These are phyloP conservation scores for Melinaea menophilus DNA, from an alignment of 2,888 invertebrate genomes.

Conservation along the genomic window DNA sequence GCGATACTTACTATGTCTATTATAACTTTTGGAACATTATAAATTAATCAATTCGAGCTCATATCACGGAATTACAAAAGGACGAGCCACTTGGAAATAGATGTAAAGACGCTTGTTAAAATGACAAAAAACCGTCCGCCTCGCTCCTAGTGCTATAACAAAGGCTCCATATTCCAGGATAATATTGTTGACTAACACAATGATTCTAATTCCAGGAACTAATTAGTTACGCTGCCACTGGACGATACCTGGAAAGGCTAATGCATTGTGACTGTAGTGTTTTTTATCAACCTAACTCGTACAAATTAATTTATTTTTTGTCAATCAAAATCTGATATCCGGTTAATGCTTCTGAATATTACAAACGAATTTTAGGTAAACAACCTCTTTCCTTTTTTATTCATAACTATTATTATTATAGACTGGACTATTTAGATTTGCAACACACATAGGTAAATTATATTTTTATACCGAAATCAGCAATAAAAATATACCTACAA, in stretches of 20 bases:
- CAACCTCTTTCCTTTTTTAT: slow-evolving; percentile 3
- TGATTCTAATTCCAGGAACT: slow-evolving; percentile 27
- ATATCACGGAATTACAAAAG: too few relatives aligned
- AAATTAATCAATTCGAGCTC: too few relatives aligned
- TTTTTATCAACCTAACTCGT: slow-evolving; percentile 10
- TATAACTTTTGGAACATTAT: too few relatives aligned
- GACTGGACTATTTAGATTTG: too few relatives aligned
- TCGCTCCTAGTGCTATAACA: slow-evolving; percentile 30
- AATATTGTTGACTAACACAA: slow-evolving; percentile 16
- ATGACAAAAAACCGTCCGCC: too few relatives aligned
- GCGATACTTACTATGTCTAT: too few relatives aligned
- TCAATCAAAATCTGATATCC: slow-evolving; percentile 8
- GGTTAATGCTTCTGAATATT: slow-evolving; percentile 17
- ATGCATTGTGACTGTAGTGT: slow-evolving; percentile 10
- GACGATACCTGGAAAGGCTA: slow-evolving; percentile 16
- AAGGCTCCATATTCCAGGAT: slow-evolving; percentile 27
- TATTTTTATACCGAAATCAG: too few relatives aligned
- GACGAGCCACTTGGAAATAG: too few relatives aligned
- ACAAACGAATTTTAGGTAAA: slow-evolving; percentile 18
- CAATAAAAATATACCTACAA: too few relatives aligned
- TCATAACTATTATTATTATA: too few relatives aligned
- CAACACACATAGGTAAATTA: too few relatives aligned
- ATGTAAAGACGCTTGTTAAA: too few relatives aligned
- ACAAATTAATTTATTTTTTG: slow-evolving; percentile 14
- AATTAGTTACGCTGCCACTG: slow-evolving; percentile 19